Conservation (phyloP, 2,797 vertebrate species). For the Trachops cirrhosus region DNA sequence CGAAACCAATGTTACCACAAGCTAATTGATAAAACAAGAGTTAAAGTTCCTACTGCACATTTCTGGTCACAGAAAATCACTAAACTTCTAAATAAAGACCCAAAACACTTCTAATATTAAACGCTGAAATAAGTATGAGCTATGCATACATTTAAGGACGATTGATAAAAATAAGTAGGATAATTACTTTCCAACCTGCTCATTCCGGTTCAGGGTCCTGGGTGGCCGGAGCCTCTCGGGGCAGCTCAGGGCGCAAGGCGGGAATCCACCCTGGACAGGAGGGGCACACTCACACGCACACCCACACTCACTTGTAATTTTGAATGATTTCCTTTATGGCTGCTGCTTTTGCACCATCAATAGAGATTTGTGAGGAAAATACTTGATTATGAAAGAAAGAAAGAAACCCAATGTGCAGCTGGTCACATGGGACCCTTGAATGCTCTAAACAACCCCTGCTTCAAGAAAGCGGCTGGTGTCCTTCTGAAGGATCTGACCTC, state of each 20-base stretch:
- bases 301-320: background rate
- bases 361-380: background rate
- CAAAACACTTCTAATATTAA: background rate
- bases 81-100: background rate
- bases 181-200: background rate
- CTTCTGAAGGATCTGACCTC: background rate
- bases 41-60: background rate
- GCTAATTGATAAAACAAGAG: background rate
- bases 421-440: background rate
- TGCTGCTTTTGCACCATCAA: background rate
- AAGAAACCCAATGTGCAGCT: background rate
- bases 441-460: background rate
- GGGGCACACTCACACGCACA: background rate
- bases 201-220: background rate
- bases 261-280: background rate
- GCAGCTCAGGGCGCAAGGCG: background rate
- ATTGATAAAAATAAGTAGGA: background rate
- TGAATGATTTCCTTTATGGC: constrained; percentile 24
- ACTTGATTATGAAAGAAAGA: background rate
- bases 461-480: background rate
- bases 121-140: background rate
- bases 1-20: background rate
- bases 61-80: background rate
- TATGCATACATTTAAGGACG: background rate
- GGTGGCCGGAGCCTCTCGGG: background rate